Percentiles rank a stretch among this genome's conserved stretches.
Conservation (phyloP, 2,113 vertebrate genomes). For the Cephalopterus ornatus region DNA sequence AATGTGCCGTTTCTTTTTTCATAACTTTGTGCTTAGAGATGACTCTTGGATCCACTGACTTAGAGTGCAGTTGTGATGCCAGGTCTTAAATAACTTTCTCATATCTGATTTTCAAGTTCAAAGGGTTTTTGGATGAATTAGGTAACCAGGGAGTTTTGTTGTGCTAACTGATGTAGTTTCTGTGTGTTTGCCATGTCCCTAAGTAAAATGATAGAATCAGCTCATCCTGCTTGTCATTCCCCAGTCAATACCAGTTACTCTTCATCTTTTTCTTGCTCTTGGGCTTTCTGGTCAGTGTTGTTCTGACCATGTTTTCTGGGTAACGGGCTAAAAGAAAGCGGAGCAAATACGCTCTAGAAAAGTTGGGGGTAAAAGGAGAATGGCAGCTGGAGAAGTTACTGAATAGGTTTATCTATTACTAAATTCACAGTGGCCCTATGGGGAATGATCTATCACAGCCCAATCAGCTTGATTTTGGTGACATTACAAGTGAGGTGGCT, state of each 20-base stretch:
- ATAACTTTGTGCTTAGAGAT: background rate
- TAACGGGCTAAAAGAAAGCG: background rate
- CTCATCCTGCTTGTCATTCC: background rate
- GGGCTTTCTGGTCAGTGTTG: background rate
- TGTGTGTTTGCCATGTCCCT: background rate
- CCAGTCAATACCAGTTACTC: background rate
- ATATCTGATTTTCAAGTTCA: background rate
- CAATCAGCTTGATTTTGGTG: background rate
- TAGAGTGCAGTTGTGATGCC: background rate
- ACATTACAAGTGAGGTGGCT: background rate
- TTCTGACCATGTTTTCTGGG: background rate
- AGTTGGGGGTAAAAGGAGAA: background rate
- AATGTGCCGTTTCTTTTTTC: slow-evolving; percentile 43
- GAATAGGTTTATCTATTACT: background rate
- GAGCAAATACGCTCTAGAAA: background rate
- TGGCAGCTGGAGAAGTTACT: background rate
- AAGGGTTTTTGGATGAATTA: background rate
- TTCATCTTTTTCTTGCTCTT: background rate
- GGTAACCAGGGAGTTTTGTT: background rate
- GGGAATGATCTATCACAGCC: background rate
- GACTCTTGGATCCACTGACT: background rate
- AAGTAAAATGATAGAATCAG: background rate
- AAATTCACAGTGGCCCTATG: background rate
- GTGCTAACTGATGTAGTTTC: background rate
- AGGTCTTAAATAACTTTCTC: background rate